These are phyloP conservation scores for Nemoura dubitans DNA, from an alignment of 2,888 invertebrate genomes.

Conservation along the genomic window DNA sequence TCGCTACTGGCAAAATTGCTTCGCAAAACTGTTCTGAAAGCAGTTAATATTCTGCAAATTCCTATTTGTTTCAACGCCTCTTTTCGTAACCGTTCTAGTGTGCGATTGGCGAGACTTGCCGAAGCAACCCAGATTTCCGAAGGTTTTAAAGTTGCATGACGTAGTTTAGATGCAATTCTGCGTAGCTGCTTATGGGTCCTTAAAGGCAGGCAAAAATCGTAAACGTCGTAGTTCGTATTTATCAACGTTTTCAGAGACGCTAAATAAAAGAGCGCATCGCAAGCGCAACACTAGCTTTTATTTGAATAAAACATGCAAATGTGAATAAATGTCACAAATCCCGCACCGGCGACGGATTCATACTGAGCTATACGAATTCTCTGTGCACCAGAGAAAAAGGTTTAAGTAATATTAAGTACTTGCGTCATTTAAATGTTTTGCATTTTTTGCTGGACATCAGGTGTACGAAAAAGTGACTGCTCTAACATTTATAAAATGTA, in stretches of 20 bases:
- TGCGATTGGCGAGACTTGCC: neutral
- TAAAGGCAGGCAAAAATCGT: neutral
- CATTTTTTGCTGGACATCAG: neutral
- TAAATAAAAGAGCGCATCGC: neutral
- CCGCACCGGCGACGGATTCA: neutral
- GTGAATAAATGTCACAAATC: conserved; percentile 7
- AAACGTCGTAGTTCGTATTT: neutral
- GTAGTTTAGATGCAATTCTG: neutral
- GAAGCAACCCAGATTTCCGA: neutral
- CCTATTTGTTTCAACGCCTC: neutral
- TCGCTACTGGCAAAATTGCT: too few relatives aligned
- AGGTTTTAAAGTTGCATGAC: neutral
- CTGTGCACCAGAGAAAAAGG: neutral
- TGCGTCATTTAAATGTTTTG: neutral
- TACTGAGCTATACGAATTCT: neutral
- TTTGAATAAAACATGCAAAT: conserved; percentile 7
- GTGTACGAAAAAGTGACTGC: neutral
- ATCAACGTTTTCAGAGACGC: neutral
- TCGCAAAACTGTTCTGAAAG: neutral
- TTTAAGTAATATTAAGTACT: neutral
- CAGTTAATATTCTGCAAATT: neutral
- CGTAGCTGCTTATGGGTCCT: neutral
- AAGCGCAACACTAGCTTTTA: neutral
- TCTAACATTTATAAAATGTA: neutral
- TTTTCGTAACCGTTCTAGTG: neutral